A percentile compares a stretch with the other conserved stretches of the same genome.
These are phyloP conservation scores for Trogon surrucura DNA, from an alignment of 2,113 vertebrate species.

Conservation along the genomic window DNA sequence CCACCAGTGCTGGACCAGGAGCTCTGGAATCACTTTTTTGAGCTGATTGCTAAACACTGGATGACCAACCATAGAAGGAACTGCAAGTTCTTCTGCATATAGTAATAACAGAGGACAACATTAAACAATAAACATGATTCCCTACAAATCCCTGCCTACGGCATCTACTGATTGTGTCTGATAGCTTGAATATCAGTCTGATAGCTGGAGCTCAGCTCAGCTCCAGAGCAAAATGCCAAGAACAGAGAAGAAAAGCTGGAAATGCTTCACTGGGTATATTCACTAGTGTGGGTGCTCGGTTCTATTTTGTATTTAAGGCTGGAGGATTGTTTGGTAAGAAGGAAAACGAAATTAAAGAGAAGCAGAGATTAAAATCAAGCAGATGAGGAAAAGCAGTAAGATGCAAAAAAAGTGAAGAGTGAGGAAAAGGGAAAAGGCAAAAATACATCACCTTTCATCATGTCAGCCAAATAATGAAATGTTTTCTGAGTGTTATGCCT, in stretches of 20 bases:
- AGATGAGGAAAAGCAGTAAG: background rate
- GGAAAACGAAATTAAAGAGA: background rate
- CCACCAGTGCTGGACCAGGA: background rate
- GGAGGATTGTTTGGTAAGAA: background rate
- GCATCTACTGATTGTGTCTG: background rate
- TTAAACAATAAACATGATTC: background rate
- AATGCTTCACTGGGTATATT: background rate
- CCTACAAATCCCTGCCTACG: background rate
- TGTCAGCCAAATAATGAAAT: background rate
- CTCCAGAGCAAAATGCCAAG: background rate
- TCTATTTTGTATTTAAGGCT: background rate
- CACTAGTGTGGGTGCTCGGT: background rate
- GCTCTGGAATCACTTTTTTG: background rate
- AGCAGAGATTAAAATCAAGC: background rate
- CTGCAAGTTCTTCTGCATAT: background rate
- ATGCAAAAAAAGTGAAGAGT: background rate
- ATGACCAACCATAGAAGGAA: background rate
- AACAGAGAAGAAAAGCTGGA: background rate
- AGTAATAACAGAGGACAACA: background rate
- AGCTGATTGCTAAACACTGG: background rate
- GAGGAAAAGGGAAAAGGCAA: background rate
- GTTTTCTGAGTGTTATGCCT: background rate
- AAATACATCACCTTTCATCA: background rate
- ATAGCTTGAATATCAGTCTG: background rate
- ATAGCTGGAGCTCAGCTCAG: background rate